phyloP scores from a whole-genome alignment of 2,113 vertebrate genomes.

The Illadopsis cleaveri region DNA sequence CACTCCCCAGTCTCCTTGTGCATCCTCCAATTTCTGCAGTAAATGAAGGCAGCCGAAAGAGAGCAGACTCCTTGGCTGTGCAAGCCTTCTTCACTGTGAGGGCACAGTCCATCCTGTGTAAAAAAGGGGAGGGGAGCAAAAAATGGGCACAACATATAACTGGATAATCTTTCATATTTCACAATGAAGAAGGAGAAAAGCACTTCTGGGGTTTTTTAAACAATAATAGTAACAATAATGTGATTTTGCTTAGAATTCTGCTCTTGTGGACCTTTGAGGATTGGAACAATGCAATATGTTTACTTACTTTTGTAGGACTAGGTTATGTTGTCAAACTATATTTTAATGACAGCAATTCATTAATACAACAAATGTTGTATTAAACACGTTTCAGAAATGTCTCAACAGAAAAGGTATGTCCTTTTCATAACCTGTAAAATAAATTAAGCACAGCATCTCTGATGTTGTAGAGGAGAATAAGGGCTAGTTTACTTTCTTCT shows the following conservation, averaged over 20 bases:
- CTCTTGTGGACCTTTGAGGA: not conserved
- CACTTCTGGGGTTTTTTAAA: not conserved
- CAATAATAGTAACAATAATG: not conserved
- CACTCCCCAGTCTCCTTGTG: rapidly evolving
- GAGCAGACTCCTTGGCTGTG: not conserved
- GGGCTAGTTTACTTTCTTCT: not conserved
- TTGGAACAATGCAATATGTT: not conserved
- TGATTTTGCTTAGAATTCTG: not conserved
- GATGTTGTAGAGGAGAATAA: not conserved
- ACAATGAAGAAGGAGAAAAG: not conserved
- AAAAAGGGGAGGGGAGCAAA: not conserved
- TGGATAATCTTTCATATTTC: not conserved
- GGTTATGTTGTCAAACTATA: not conserved
- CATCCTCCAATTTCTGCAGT: not conserved
- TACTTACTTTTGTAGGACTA: not conserved
- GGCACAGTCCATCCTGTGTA: not conserved
- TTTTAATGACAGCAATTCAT: not conserved
- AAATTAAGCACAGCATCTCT: not conserved
- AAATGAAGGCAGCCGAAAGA: not conserved
- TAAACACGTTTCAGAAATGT: not conserved
- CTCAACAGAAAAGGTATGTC: not conserved
- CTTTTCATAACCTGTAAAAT: not conserved
- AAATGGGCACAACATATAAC: not conserved
- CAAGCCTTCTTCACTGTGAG: not conserved
- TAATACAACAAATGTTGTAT: not conserved